Conservation (phyloP, 1,140 invertebrate species). For the Geopemphigus sp. region DNA sequence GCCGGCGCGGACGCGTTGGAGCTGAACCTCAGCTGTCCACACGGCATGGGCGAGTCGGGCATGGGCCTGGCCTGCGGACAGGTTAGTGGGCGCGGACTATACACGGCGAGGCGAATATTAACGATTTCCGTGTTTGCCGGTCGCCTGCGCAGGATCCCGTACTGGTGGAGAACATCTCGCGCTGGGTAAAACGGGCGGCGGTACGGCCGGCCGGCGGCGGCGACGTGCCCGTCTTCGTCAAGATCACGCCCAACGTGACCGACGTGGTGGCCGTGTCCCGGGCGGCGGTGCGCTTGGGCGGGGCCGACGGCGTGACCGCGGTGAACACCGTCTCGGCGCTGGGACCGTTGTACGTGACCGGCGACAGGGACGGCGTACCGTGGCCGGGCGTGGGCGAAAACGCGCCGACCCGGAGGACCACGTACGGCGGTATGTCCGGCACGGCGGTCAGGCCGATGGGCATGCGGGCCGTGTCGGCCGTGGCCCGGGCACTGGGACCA, state of each 20-base stretch:
- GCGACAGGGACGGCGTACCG: slow-evolving; percentile 58
- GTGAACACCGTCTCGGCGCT: slow-evolving; percentile 95
- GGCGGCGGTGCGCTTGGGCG: slow-evolving; percentile 75
- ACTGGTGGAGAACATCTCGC: slow-evolving; percentile 83
- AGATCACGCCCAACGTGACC: slow-evolving; percentile 97
- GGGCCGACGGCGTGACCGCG: slow-evolving; percentile 90
- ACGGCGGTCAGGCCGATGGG: slow-evolving; percentile 94
- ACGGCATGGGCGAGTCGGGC: slow-evolving; percentile 96
- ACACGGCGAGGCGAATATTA: neutral
- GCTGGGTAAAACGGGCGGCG: slow-evolving; percentile 80
- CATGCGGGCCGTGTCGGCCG: slow-evolving; percentile 81
- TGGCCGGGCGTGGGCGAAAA: slow-evolving; percentile 86
- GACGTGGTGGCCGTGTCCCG: slow-evolving; percentile 84
- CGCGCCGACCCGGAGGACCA: slow-evolving; percentile 62
- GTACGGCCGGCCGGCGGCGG: slow-evolving; percentile 55
- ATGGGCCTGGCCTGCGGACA: slow-evolving; percentile 98
- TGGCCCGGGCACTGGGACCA: slow-evolving; percentile 67
- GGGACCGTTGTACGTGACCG: slow-evolving; percentile 81
- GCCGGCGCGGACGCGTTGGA: slow-evolving; percentile 93
- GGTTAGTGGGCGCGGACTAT: slow-evolving; percentile 58
- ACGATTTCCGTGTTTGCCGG: neutral
- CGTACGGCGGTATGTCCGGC: slow-evolving; percentile 95
- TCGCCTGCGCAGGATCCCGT: slow-evolving; percentile 67
- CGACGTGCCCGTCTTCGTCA: slow-evolving; percentile 93
- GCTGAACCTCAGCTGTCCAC: slow-evolving; percentile 94